These are phyloP conservation scores for Eira barbara DNA, from an alignment of 2,113 vertebrate species.

Conservation along the genomic window DNA sequence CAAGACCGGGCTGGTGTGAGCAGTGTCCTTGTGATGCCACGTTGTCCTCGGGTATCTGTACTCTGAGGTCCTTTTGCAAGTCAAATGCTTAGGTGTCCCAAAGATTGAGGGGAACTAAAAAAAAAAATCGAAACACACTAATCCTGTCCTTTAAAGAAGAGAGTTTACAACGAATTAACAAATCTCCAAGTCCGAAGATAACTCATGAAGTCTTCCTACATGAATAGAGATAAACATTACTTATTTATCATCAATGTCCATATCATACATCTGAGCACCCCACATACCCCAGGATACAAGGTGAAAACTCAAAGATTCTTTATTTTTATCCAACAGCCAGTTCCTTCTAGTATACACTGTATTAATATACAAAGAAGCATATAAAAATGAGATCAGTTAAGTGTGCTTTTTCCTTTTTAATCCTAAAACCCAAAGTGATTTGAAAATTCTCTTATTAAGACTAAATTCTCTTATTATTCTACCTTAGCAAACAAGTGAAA, in stretches of 20 bases:
- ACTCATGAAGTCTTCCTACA: background rate
- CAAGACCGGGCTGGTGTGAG: conserved; percentile 1
- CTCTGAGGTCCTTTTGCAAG: background rate
- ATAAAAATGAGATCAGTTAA: background rate
- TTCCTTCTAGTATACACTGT: background rate
- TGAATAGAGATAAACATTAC: conserved; percentile 8
- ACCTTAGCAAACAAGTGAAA: background rate
- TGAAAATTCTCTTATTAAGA: background rate
- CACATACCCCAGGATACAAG: background rate
- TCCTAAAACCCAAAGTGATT: conserved; percentile 10
- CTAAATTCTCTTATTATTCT: no score
- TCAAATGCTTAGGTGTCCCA: conserved; percentile 34
- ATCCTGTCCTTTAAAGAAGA: background rate
- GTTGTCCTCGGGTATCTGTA: background rate
- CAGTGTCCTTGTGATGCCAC: background rate
- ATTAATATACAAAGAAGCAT: background rate
- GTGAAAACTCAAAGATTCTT: background rate
- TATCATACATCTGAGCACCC: background rate
- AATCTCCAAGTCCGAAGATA: background rate
- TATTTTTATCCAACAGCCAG: background rate
- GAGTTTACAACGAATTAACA: background rate
- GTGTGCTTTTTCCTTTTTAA: background rate
- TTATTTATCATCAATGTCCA: background rate
- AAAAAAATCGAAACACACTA: background rate
- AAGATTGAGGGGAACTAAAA: conserved; percentile 40